Evolutionary conservation across 1,140 invertebrate species (phyloP).

Genomic region (Rhopalosiphum padi): DNA sequence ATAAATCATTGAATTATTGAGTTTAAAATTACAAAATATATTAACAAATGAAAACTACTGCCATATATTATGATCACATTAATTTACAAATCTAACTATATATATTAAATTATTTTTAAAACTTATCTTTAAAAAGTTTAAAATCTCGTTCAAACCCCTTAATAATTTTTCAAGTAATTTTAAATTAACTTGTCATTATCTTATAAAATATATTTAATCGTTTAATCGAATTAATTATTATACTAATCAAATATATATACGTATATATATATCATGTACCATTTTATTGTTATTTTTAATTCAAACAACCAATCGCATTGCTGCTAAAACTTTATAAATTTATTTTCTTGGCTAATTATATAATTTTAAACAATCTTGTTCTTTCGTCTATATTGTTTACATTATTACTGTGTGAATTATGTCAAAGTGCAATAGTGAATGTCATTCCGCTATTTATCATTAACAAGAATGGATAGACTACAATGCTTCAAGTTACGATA

Average conservation of each 20-base stretch:
- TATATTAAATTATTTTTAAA: neutral
- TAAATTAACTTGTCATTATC: neutral
- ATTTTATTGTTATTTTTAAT: neutral
- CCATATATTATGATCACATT: neutral
- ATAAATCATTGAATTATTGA: neutral
- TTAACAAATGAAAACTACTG: no score
- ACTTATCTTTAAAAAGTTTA: neutral
- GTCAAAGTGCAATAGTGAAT: no score
- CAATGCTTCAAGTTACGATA: no score
- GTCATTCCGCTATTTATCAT: no score
- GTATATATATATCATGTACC: no score
- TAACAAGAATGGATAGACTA: no score
- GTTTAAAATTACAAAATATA: neutral
- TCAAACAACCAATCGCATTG: neutral
- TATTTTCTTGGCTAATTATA: neutral
- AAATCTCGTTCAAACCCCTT: neutral
- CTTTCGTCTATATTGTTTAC: neutral
- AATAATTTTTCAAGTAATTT: neutral
- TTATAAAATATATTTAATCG: neutral
- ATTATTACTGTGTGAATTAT: neutral
- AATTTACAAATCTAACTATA: neutral
- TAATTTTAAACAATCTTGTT: neutral
- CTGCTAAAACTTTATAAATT: neutral
- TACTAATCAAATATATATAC: neutral
- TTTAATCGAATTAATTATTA: neutral